Conservation (phyloP, 2,113 vertebrate species). For the Leptobrachium ailaonicum region DNA sequence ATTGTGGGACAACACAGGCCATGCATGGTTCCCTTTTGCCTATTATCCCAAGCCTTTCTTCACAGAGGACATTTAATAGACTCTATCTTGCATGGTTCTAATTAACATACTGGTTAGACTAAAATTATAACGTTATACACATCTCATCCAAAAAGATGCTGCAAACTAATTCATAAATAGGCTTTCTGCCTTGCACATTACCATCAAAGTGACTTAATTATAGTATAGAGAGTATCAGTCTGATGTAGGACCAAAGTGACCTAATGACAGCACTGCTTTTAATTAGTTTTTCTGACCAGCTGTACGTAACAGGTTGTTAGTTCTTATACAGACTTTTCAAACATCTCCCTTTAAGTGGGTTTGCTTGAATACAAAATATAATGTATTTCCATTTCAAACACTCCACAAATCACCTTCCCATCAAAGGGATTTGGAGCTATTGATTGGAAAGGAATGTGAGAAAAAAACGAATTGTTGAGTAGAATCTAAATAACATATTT, state of each 20-base stretch:
- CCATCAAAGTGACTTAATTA: neutral
- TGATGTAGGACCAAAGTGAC: constrained; percentile 27
- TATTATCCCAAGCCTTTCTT: too few relatives aligned
- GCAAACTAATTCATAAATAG: too few relatives aligned
- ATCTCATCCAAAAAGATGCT: too few relatives aligned
- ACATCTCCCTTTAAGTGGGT: constrained; percentile 16
- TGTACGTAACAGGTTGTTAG: constrained; percentile 19
- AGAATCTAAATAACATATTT: constrained; percentile 5
- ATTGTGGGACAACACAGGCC: too few relatives aligned
- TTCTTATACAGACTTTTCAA: constrained; percentile 33
- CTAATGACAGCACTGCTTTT: constrained; percentile 28
- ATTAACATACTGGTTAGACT: too few relatives aligned
- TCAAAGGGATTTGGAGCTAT: constrained; percentile 46
- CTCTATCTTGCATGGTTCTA: too few relatives aligned
- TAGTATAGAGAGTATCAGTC: constrained; percentile 18
- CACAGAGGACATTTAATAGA: too few relatives aligned
- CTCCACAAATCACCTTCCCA: constrained; percentile 31
- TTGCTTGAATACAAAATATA: constrained; percentile 36
- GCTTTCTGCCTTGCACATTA: neutral
- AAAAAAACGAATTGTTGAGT: constrained; percentile 23
- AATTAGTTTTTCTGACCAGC: constrained; percentile 18
- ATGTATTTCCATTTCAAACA: constrained; percentile 46
- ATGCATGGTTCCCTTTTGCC: too few relatives aligned
- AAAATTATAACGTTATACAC: too few relatives aligned
- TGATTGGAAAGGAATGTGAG: constrained; percentile 28